A percentile compares a stretch with the other conserved stretches of the same genome.
Evolutionary conservation across 1,140 invertebrate genomes (phyloP).

Genomic region (Lithobius niger): DNA sequence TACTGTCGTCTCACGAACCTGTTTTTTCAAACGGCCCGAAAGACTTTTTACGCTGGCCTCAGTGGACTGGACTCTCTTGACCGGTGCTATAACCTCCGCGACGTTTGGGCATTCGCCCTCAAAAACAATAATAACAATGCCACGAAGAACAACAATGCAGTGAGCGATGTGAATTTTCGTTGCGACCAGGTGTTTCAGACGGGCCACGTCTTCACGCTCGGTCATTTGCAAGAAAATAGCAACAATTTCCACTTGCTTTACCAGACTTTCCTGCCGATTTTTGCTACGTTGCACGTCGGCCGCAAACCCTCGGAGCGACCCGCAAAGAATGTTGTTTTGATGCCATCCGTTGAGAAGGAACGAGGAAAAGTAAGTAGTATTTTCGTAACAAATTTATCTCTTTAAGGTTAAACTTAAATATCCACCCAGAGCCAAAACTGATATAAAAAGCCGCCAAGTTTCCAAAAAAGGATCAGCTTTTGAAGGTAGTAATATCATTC

Average conservation of each 20-base stretch:
- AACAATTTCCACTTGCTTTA: slow-evolving; percentile 21
- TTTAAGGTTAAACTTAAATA: slow-evolving; percentile 1
- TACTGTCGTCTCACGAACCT: not conserved
- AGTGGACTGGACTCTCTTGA: not conserved
- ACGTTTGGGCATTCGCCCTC: slow-evolving; percentile 14
- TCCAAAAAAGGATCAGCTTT: no score
- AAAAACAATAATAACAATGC: not conserved
- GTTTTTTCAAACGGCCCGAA: not conserved
- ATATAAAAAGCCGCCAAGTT: no score
- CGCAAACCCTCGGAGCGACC: not conserved
- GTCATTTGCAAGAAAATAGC: slow-evolving; percentile 17
- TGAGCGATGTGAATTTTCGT: slow-evolving; percentile 7
- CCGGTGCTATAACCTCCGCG: slow-evolving; percentile 10
- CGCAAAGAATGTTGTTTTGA: slow-evolving; percentile 15
- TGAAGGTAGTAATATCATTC: no score
- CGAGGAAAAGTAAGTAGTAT: slow-evolving; percentile 16
- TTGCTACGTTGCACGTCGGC: slow-evolving; percentile 13
- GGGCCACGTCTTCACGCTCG: slow-evolving; percentile 19
- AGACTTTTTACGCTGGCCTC: not conserved
- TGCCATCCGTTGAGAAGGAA: slow-evolving; percentile 16
- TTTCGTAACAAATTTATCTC: not conserved
- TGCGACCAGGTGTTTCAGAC: slow-evolving; percentile 17
- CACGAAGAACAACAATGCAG: not conserved
- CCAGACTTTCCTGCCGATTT: slow-evolving; percentile 20
- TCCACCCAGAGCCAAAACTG: no score